These are phyloP conservation scores for Trididemnum nubilum DNA, from an alignment of 23 tunicate species.

Conservation along the genomic window DNA sequence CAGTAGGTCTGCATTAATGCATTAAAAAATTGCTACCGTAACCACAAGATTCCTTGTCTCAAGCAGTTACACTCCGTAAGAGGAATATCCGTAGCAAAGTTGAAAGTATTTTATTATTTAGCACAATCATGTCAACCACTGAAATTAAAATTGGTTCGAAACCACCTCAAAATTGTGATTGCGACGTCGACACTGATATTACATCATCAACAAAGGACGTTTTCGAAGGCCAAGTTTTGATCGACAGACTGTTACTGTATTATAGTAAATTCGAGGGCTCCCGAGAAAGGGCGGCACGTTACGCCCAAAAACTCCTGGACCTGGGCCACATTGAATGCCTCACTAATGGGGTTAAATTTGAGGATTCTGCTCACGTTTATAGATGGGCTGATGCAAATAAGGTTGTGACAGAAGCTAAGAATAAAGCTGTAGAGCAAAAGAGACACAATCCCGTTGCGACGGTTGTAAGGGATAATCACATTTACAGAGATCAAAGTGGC, in stretches of 20 bases:
- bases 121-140: too few species aligned
- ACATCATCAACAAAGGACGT: constrained; percentile 59
- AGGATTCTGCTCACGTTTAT: constrained; percentile 70
- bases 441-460: neutral
- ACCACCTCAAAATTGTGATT: too few species aligned
- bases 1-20: too few species aligned
- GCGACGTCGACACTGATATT: neutral
- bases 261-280: constrained; percentile 84
- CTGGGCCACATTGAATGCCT: constrained; percentile 86
- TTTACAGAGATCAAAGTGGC: neutral
- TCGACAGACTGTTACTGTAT: constrained; percentile 72
- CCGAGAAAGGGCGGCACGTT: constrained; percentile 65
- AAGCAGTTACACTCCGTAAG: too few species aligned
- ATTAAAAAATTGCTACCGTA: too few species aligned
- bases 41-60: too few species aligned
- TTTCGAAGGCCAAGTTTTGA: constrained; percentile 72
- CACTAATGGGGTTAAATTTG: constrained; percentile 43
- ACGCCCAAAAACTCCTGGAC: constrained; percentile 87
- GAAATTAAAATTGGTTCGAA: too few species aligned
- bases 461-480: neutral
- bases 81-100: too few species aligned
- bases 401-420: constrained; percentile 59
- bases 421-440: constrained; percentile 16
- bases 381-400: constrained; percentile 81
- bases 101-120: too few species aligned